Evolutionary conservation across 2,113 vertebrate genomes (phyloP).

Genomic region (Pimephales promelas): DNA sequence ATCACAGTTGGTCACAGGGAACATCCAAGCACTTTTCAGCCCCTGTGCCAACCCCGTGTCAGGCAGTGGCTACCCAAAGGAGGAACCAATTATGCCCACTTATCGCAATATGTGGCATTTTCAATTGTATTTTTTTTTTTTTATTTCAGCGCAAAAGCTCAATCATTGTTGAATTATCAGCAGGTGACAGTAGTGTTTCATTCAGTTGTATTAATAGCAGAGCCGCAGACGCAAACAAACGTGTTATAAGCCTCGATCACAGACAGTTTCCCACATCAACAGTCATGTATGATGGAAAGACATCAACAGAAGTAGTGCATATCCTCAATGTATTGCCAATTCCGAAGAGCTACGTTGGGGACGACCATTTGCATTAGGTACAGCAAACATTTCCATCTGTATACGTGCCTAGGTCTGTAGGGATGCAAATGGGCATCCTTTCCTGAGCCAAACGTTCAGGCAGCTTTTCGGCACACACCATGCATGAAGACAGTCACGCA

Average conservation of each 20-base stretch:
- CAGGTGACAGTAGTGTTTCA: conserved; percentile 30
- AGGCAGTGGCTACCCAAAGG: conserved; percentile 73
- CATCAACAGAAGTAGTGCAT: conserved; percentile 61
- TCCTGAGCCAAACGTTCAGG: conserved; percentile 52
- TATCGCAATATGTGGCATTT: conserved; percentile 79
- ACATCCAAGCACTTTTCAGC: conserved; percentile 80
- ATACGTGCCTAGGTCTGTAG: conserved; percentile 10
- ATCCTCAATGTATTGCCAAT: conserved; percentile 61
- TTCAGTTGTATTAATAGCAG: conserved; percentile 20
- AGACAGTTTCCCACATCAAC: conserved; percentile 60
- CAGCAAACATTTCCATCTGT: conserved; percentile 39
- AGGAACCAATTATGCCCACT: conserved; percentile 77
- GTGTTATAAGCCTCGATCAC: conserved; percentile 53
- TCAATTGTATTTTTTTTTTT: background rate
- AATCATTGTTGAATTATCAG: conserved; percentile 54
- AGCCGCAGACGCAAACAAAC: conserved; percentile 30
- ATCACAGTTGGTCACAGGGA: conserved; percentile 73
- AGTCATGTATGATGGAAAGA: conserved; percentile 60
- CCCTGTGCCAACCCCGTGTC: conserved; percentile 75
- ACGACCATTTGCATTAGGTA: conserved; percentile 45
- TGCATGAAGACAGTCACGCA: conserved; percentile 60
- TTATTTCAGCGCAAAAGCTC: conserved; percentile 33
- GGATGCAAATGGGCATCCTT: conserved; percentile 40
- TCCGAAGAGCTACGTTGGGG: conserved; percentile 56
- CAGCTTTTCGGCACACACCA: conserved; percentile 65